Evolutionary conservation across 2,113 vertebrate species (phyloP).

Genomic region (Oreotrochilus melanogaster): DNA sequence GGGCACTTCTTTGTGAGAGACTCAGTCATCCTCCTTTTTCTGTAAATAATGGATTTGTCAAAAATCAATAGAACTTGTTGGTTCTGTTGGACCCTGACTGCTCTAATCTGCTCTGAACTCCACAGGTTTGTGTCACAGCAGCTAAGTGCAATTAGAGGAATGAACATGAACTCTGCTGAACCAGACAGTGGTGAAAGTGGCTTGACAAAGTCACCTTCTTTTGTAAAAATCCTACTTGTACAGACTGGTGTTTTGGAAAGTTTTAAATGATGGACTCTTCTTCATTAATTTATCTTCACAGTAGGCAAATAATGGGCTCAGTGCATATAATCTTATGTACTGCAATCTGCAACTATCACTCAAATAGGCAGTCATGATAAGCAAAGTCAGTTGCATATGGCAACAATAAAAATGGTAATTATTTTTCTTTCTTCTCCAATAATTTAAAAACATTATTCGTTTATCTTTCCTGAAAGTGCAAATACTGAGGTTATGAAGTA

Average conservation of each 20-base stretch:
- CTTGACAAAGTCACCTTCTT: slow-evolving; percentile 19
- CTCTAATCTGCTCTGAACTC: neutral
- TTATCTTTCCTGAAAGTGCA: neutral
- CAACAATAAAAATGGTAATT: neutral
- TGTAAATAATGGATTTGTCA: slow-evolving; percentile 9
- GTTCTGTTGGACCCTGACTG: neutral
- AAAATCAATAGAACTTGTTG: slow-evolving; percentile 19
- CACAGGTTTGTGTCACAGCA: neutral
- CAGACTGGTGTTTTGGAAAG: neutral
- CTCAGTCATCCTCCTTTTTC: slow-evolving; percentile 27
- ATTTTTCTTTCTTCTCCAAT: neutral
- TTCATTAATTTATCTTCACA: neutral
- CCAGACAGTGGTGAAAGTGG: neutral
- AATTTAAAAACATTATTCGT: neutral
- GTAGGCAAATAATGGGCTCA: neutral
- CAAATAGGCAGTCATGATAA: neutral
- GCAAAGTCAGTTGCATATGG: slow-evolving; percentile 6
- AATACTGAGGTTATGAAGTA: neutral
- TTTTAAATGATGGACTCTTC: neutral
- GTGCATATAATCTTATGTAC: neutral
- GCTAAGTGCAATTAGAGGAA: neutral
- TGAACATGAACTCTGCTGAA: neutral
- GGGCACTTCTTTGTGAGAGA: neutral
- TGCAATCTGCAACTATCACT: neutral
- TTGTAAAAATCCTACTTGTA: neutral